Conservation (phyloP, 2,797 vertebrate species). For the Brachymystax lenok region DNA sequence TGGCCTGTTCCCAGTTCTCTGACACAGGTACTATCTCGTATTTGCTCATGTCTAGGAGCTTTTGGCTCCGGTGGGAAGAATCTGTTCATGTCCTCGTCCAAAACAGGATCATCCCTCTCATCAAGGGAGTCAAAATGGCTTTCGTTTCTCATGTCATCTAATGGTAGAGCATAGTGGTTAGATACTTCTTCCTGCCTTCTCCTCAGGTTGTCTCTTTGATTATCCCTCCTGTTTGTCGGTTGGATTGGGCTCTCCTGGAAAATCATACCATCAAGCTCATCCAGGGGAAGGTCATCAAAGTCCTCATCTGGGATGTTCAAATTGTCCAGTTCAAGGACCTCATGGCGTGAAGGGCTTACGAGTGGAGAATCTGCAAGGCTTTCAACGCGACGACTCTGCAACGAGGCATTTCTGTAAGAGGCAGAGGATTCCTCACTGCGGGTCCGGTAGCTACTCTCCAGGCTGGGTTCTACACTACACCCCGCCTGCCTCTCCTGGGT, state of each 20-base stretch:
- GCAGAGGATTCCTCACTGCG: conserved; percentile 58
- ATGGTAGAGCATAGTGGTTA: background rate
- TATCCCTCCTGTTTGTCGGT: background rate
- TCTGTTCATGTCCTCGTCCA: conserved; percentile 62
- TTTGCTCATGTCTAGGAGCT: conserved; percentile 7
- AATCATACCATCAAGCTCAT: conserved; percentile 81
- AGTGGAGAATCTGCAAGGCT: background rate
- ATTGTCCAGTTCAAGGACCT: conserved; percentile 35
- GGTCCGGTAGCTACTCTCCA: conserved; percentile 81
- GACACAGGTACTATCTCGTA: background rate
- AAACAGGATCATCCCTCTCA: conserved; percentile 3
- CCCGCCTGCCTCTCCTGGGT: conserved; percentile 64
- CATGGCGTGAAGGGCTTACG: conserved; percentile 13
- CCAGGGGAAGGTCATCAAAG: conserved; percentile 83
- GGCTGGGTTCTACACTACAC: conserved; percentile 26
- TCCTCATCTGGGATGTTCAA: conserved; percentile 74
- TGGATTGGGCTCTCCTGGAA: conserved; percentile 69
- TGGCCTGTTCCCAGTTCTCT: background rate
- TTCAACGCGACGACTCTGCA: background rate
- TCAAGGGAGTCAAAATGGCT: conserved; percentile 9
- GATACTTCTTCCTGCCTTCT: too few relatives aligned
- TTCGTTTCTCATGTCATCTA: background rate
- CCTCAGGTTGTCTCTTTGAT: conserved; percentile 29
- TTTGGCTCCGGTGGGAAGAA: conserved; percentile 44
- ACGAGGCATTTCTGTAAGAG: conserved; percentile 43